Evolutionary conservation across 2,113 vertebrate species (phyloP), one percentile per base, ranked within the genome.

Genomic region (Megaleporinus macrocephalus): DNA sequence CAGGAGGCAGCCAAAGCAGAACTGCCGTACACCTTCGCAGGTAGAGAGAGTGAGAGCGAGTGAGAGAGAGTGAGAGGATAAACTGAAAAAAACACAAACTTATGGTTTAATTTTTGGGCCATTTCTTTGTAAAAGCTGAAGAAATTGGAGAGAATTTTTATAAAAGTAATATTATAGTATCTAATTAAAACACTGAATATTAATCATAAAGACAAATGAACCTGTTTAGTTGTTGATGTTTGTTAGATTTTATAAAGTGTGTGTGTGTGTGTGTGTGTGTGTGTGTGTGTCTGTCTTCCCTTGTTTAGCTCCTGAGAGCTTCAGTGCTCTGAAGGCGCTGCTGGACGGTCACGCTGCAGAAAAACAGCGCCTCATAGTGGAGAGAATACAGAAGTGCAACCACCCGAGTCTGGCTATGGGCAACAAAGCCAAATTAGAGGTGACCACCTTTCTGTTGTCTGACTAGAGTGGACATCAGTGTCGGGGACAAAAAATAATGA

Each of bases 391-490:
- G 88, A 97, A 97, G 55, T 95, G 96, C 89, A 96, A 95, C 91
- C 98, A 99, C 71, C 96, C 97, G 0, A 97, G 97, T 86, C 93
- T 99, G 55, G 95, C 95, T 36, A 91, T 79, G 0, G 97, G 96
- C 77, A 99, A 98, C 90, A 99, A 98, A 86, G 89, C 94, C 0
- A 98, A 97, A 75, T 83, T 99, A 72, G 95, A 98, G 89, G 98
- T 96, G 76, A 29, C 11, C 68, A 53, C 71, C 41, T 44, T 15
- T 33, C 41, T 36, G 27, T 20, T 30, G 36, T 33, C 3, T 33
- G 41, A 24, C 9, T 1, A 33, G 16, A 44, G 2, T 13, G 29
- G 13, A 18, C 18, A 11, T 20, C 33, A 33, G 49, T 51, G 2
- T 16, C 15, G 49, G 49, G 1, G 1, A 51, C 14, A 51, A 18